Evolutionary conservation across 2,113 vertebrate species (phyloP), one percentile per base, ranked within the genome.

Genomic region (Limanda limanda): DNA sequence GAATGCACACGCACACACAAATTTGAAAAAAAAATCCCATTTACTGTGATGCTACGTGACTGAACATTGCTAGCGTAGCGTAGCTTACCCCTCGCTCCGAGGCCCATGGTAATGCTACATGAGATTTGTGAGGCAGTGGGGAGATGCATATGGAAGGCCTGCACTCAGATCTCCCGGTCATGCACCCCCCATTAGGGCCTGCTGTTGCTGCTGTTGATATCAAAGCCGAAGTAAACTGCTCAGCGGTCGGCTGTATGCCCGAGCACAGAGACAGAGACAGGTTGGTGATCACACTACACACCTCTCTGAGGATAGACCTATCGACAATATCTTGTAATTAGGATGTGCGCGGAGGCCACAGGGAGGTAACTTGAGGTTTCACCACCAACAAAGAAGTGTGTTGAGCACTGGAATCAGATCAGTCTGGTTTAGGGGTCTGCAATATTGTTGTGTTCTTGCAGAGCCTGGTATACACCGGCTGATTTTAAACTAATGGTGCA

Each of bases 71-170:
- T 85, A 91, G 84, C 73, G 74, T 85, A 85, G 86, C 82, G 67
- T 89, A 79, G 89, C 86, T 89, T 86, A 76, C 86, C 81, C 75
- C 62, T 89, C 91, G 83, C 89, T 86, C 82, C 55, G 60, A 81
- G 88, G 85, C 84, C 89, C 82, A 86, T 86, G 90, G 88, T 91
- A 91, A 93, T 92, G 76, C 91, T 88, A 79, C 85, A 76, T 86
- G 85, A 92, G 91, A 92, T 93, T 92, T 93, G 92, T 80, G 88
- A 92, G 90, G 91, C 92, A 89, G 90, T 77, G 88, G 89, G 87
- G 84, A 86, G 90, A 90, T 88, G 89, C 88, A 89, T 90, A 87
- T 92, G 88, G 91, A 93, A 90, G 85, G 85, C 83, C 88, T 74
- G 81, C 69, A 84, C 90, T 92, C 85, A 87, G 86, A 92, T 91